These are phyloP conservation scores for Subanguina moxae DNA, from an alignment of 1,140 invertebrate genomes.

Conservation along the genomic window DNA sequence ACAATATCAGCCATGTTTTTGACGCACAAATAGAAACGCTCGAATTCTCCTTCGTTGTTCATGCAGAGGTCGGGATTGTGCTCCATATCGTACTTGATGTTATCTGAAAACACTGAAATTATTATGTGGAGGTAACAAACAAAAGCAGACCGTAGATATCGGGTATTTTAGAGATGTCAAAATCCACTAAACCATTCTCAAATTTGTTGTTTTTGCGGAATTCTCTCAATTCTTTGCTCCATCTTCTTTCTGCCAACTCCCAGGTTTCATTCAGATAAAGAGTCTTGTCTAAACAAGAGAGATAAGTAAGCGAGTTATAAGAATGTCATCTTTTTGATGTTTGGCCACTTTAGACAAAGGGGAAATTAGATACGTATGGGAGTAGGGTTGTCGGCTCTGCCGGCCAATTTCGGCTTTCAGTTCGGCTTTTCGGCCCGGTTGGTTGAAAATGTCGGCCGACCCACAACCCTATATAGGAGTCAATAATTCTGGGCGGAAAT, in stretches of 20 bases:
- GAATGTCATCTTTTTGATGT: not conserved
- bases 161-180: conserved; percentile 86
- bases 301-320: not conserved
- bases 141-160: not conserved
- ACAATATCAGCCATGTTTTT: conserved; percentile 88
- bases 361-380: too few relatives aligned
- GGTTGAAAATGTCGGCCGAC: too few relatives aligned
- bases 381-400: too few relatives aligned
- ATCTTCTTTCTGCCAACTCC: conserved; percentile 93
- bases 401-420: too few relatives aligned
- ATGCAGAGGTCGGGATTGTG: conserved; percentile 90
- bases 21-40: conserved; percentile 66
- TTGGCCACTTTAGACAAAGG: too few relatives aligned
- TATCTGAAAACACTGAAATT: conserved; percentile 96
- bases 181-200: conserved; percentile 61
- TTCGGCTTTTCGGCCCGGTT: too few relatives aligned
- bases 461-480: too few relatives aligned
- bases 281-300: conserved; percentile 58
- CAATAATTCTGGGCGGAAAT: too few relatives aligned
- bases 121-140: not conserved
- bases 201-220: conserved; percentile 83
- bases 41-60: conserved; percentile 57
- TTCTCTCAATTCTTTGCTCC: conserved; percentile 98
- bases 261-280: conserved; percentile 97
- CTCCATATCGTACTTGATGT: conserved; percentile 82